A percentile compares a stretch with the other conserved stretches of the same genome.
Evolutionary conservation across 2,888 invertebrate genomes (phyloP).

Genomic region (Ashinkailepas kermadecensis): DNA sequence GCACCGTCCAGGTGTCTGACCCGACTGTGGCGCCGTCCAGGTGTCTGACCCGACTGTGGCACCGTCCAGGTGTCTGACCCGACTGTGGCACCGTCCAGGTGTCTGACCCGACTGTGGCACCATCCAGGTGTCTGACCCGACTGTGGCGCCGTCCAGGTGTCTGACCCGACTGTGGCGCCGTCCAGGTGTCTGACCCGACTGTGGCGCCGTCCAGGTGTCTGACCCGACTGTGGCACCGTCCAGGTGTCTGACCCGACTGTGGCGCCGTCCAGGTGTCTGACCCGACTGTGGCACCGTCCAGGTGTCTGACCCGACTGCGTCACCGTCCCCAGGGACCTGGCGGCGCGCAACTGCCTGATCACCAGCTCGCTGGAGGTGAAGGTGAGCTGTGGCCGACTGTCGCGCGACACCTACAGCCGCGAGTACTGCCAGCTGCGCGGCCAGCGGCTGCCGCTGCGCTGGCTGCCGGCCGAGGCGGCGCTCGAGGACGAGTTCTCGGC

Average conservation of each 20-base stretch:
- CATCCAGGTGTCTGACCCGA: no score
- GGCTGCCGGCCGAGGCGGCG: conserved; percentile 83
- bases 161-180: no score
- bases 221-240: conserved; percentile 47
- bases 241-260: conserved; percentile 40
- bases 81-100: conserved; percentile 52
- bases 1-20: no score
- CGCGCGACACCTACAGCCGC: conserved; percentile 75
- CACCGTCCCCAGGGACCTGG: conserved; percentile 82
- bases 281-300: background rate
- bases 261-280: background rate
- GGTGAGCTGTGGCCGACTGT: conserved; percentile 68
- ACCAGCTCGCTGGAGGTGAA: conserved; percentile 71
- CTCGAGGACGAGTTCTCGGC: conserved; percentile 84
- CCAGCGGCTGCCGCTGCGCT: conserved; percentile 75
- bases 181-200: no score
- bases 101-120: background rate
- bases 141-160: no score
- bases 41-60: background rate
- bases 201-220: no score
- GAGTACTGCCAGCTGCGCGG: conserved; percentile 83
- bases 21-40: no score
- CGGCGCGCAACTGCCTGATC: conserved; percentile 83
- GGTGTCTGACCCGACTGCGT: no score
- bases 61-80: no score